A percentile compares a stretch with the other conserved stretches of the same genome.
Evolutionary conservation across 1,140 invertebrate genomes (phyloP).

Genomic region (Aphis craccivora): DNA sequence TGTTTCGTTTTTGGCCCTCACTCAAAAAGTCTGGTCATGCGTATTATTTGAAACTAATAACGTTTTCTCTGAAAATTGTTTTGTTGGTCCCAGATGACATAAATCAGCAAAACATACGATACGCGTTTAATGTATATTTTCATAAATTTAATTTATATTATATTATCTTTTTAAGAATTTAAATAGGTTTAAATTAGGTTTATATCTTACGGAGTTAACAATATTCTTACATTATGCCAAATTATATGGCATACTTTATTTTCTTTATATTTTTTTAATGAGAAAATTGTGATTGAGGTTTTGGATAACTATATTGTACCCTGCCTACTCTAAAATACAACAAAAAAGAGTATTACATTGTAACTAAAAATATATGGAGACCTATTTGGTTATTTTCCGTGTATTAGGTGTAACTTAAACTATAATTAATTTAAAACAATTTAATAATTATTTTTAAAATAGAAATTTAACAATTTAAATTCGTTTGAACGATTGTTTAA

Average conservation of each 20-base stretch:
- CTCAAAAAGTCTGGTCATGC: not conserved
- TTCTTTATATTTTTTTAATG: not conserved
- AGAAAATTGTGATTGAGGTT: not conserved
- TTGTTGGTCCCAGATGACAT: not conserved
- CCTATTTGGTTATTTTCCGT: too few species aligned
- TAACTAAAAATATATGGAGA: too few species aligned
- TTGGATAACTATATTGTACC: not conserved
- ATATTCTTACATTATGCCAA: not conserved
- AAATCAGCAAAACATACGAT: not conserved
- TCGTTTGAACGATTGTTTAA: too few species aligned
- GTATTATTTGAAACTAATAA: not conserved
- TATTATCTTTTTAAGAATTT: not conserved
- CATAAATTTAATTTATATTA: not conserved
- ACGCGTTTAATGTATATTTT: not conserved
- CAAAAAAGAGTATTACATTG: too few species aligned
- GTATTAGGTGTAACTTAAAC: too few species aligned
- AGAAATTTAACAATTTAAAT: too few species aligned
- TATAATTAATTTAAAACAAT: not conserved
- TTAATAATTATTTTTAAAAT: too few species aligned
- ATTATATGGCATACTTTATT: too few species aligned
- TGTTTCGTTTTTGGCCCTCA: not conserved
- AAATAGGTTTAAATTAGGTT: not conserved
- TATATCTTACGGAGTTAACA: not conserved
- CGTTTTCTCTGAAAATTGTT: not conserved
- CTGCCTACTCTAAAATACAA: not conserved